Percentiles rank a stretch among this genome's conserved stretches.
Conservation (phyloP, 2,113 vertebrate species). For the Sprattus sprattus region DNA sequence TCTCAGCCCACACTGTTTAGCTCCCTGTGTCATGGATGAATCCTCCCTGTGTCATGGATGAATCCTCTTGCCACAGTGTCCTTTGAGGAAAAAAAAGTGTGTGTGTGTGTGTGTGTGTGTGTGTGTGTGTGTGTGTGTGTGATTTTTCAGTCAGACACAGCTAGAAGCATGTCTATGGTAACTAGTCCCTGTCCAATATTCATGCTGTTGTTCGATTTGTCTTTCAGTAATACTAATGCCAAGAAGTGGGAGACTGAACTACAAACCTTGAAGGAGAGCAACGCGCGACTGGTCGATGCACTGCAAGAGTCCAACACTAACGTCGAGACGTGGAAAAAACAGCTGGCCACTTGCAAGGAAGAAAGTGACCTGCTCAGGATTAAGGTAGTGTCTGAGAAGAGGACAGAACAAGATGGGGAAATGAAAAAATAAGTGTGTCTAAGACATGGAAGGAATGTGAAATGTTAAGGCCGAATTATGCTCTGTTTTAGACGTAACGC, state of each 20-base stretch:
- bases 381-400: conserved; percentile 67
- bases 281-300: conserved; percentile 79
- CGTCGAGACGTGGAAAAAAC: conserved; percentile 91
- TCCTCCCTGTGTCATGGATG: background rate
- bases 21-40: no score
- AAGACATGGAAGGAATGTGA: background rate
- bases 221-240: conserved; percentile 79
- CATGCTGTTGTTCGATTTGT: conserved; percentile 2
- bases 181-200: background rate
- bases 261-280: conserved; percentile 89
- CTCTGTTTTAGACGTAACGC: no score
- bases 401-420: background rate
- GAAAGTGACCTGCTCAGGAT: conserved; percentile 85
- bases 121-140: conserved; percentile 8
- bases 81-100: background rate
- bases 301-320: conserved; percentile 89
- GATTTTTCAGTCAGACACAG: background rate
- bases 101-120: conserved; percentile 34
- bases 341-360: conserved; percentile 83
- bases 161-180: background rate
- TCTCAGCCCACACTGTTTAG: background rate
- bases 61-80: background rate
- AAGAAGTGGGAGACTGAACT: conserved; percentile 95
- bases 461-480: no score
- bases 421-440: background rate